Conservation (phyloP, 2,797 vertebrate species). For the Alcedo quadribrachys region DNA sequence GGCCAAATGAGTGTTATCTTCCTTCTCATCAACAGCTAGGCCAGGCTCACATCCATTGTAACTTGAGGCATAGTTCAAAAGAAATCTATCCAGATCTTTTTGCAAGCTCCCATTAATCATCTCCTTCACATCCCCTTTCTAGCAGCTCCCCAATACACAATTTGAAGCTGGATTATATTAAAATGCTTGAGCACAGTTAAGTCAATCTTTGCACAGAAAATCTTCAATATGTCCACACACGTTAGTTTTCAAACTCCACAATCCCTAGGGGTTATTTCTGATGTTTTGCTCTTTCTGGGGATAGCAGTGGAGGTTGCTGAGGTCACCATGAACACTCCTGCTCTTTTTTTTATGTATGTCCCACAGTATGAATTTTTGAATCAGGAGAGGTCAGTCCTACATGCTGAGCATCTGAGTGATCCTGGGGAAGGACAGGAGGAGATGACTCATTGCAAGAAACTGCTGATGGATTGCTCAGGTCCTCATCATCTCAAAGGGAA, state of each 20-base stretch:
- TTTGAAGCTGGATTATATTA: background rate
- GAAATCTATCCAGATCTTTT: background rate
- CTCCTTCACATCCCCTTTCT: background rate
- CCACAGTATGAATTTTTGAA: background rate
- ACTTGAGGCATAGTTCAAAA: constrained; percentile 27
- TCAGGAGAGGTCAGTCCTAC: background rate
- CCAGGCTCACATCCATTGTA: constrained; percentile 22
- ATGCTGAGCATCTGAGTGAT: background rate
- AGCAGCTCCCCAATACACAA: background rate
- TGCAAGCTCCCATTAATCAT: constrained; percentile 8
- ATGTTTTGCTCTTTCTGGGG: background rate
- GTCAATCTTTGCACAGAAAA: background rate
- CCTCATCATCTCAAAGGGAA: background rate
- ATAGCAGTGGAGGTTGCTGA: background rate
- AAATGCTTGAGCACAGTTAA: background rate
- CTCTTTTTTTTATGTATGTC: background rate
- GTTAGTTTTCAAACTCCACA: background rate
- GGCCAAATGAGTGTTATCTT: constrained; percentile 47
- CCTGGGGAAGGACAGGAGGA: background rate
- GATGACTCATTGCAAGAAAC: background rate
- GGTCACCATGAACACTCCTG: background rate
- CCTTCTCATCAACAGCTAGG: background rate
- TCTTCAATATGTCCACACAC: background rate
- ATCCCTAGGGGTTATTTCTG: background rate
- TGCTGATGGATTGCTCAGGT: background rate